phyloP scores from a whole-genome alignment of 2,797 vertebrate species.

The Lacerta agilis region DNA sequence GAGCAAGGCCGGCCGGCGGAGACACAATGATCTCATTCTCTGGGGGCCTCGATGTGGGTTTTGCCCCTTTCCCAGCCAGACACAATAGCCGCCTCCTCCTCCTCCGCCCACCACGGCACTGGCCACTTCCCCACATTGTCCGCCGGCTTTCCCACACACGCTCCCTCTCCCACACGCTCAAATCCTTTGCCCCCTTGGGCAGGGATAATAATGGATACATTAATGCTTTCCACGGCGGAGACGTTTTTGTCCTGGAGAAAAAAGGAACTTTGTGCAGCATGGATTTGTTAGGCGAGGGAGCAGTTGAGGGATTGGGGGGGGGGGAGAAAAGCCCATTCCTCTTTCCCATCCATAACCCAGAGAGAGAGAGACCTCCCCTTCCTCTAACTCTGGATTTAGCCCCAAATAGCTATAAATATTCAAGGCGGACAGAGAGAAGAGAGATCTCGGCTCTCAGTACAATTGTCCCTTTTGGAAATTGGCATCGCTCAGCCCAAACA shows the following conservation, averaged over 20 bases:
- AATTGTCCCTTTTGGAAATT: not conserved
- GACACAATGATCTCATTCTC: conserved; percentile 92
- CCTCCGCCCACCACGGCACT: conserved; percentile 80
- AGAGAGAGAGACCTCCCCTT: not conserved
- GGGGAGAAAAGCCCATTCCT: not conserved
- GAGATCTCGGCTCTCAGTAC: not conserved
- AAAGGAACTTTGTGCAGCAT: conserved; percentile 81
- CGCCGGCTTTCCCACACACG: conserved; percentile 8
- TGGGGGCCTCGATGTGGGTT: conserved; percentile 83
- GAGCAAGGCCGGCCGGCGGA: conserved; percentile 73
- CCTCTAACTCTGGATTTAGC: conserved; percentile 79
- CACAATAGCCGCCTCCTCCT: conserved; percentile 85
- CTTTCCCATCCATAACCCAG: not conserved
- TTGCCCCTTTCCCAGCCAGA: conserved; percentile 84
- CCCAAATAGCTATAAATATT: not conserved
- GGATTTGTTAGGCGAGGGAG: conserved; percentile 76
- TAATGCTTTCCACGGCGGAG: conserved; percentile 81
- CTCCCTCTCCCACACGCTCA: not conserved
- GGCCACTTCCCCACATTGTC: conserved; percentile 79
- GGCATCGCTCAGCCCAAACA: not conserved
- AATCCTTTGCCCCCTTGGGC: not conserved
- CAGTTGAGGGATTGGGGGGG: conserved; percentile 56
- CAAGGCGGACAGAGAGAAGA: not conserved
- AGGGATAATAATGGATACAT: conserved; percentile 83
- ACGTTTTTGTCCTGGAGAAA: conserved; percentile 72